Evolutionary conservation across 2,113 vertebrate genomes (phyloP).

Genomic region (Tyrannus savana): DNA sequence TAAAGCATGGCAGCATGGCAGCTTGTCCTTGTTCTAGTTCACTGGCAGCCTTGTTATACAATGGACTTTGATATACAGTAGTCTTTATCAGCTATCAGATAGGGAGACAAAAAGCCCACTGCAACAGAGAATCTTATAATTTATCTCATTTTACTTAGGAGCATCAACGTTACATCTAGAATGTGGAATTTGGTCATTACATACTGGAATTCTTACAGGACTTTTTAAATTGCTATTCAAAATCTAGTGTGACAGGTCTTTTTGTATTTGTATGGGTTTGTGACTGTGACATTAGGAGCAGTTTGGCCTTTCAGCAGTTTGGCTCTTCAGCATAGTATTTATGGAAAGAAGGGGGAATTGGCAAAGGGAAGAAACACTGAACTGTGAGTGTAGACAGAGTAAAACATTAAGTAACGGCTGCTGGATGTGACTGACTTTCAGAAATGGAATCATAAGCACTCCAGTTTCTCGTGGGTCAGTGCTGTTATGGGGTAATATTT

Average conservation of each 20-base stretch:
- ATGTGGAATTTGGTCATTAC: neutral
- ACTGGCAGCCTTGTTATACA: neutral
- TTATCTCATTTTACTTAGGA: neutral
- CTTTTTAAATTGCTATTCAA: neutral
- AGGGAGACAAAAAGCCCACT: conserved; percentile 1
- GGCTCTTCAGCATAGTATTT: neutral
- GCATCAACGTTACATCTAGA: neutral
- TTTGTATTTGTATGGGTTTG: neutral
- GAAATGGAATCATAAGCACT: neutral
- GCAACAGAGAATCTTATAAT: neutral
- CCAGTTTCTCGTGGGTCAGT: neutral
- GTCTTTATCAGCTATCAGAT: neutral
- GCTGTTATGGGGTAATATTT: neutral
- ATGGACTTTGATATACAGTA: neutral
- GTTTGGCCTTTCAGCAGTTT: neutral
- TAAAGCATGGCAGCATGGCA: neutral
- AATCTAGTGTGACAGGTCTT: neutral
- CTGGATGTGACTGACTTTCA: neutral
- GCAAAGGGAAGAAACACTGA: neutral
- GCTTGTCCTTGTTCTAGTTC: neutral
- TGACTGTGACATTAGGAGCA: neutral
- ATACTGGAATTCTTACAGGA: neutral
- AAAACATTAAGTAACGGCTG: neutral
- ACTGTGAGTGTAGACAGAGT: neutral
- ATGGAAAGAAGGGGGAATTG: neutral